Percentiles rank a stretch among this genome's conserved stretches.
Evolutionary conservation across 2,888 invertebrate genomes (phyloP).

Genomic region (Crossocerus cetratus): DNA sequence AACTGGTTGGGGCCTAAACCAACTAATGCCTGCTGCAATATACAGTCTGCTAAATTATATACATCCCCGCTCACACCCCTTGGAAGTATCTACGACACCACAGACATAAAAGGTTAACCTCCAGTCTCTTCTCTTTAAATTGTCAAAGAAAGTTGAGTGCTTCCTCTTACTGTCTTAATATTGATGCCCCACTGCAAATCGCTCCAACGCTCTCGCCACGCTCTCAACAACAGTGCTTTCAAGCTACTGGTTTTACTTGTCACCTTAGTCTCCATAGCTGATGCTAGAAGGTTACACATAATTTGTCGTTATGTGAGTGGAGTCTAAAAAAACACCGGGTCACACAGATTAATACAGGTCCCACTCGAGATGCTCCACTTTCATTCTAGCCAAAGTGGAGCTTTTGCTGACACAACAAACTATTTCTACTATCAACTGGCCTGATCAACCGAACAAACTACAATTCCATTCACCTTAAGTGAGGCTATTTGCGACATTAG

Average conservation of each 20-base stretch:
- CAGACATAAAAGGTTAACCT: not conserved
- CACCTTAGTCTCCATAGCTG: conserved; percentile 87
- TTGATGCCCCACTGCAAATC: conserved; percentile 98
- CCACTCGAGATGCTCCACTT: too few relatives aligned
- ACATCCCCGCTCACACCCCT: conserved; percentile 95
- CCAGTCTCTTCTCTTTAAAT: not conserved
- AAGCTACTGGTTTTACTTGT: conserved; percentile 90
- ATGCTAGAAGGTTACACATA: conserved; percentile 47
- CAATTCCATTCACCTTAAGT: too few relatives aligned
- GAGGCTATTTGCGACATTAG: too few relatives aligned
- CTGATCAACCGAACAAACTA: too few relatives aligned
- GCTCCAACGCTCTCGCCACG: conserved; percentile 97
- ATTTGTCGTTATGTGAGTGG: conserved; percentile 31
- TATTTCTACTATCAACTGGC: too few relatives aligned
- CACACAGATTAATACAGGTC: too few relatives aligned
- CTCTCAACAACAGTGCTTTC: conserved; percentile 88
- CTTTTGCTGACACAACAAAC: too few relatives aligned
- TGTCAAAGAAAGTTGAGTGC: not conserved
- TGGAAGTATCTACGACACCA: conserved; percentile 81
- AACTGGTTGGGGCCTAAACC: conserved; percentile 95
- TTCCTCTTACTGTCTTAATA: conserved; percentile 87
- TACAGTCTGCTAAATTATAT: conserved; percentile 94
- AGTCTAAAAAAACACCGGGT: conserved; percentile 22
- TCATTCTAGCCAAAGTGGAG: too few relatives aligned
- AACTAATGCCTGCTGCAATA: conserved; percentile 94